Conservation (phyloP, 2,113 vertebrate species). For the Bostrychus sinensis region DNA sequence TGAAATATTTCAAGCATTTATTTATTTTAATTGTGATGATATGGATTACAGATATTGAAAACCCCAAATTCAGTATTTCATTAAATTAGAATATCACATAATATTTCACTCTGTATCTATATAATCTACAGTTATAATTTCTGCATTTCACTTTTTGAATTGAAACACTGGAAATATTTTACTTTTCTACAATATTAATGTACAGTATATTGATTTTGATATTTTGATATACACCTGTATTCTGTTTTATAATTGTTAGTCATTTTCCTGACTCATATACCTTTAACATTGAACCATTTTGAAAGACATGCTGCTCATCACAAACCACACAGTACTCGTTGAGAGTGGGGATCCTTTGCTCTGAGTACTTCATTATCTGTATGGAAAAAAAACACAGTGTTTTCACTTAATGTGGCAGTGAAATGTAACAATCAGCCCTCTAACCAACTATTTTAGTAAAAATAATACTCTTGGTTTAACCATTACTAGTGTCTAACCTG, state of each 20-base stretch:
- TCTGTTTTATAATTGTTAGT: background rate
- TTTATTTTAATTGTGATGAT: no score
- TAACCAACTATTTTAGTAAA: background rate
- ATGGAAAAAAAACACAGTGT: slow-evolving; percentile 44
- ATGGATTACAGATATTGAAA: no score
- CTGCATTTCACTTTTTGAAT: no score
- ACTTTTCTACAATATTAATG: no score
- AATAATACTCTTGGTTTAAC: background rate
- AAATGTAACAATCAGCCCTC: slow-evolving; percentile 4
- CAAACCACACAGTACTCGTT: slow-evolving; percentile 99
- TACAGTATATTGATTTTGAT: no score
- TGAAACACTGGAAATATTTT: no score
- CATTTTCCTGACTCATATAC: slow-evolving; percentile 67
- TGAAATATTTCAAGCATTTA: no score
- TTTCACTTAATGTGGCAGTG: slow-evolving; percentile 26
- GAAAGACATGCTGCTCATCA: slow-evolving; percentile 98
- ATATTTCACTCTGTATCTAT: no score
- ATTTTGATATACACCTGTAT: no score
- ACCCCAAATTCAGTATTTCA: no score
- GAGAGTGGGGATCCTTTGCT: slow-evolving; percentile 96
- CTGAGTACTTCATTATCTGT: slow-evolving; percentile 99
- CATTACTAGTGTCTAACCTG: slow-evolving; percentile 80
- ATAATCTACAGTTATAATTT: no score
- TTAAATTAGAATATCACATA: no score
- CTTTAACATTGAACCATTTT: slow-evolving; percentile 99